Conservation (phyloP, 2,888 invertebrate species). For the Oscheius myriophilus region DNA sequence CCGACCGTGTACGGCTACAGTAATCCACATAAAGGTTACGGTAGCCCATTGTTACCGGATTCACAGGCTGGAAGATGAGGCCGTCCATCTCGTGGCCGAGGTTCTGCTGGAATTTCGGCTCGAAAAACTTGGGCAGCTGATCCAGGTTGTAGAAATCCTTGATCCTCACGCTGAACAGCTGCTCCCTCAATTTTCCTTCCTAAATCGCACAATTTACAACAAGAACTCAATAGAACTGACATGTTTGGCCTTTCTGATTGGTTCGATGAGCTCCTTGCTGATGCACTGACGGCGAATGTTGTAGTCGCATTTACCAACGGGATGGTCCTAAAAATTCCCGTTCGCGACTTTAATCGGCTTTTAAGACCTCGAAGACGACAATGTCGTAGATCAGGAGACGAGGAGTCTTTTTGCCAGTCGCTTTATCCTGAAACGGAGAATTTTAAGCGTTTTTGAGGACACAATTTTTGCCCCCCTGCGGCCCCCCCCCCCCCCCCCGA, state of each 20-base stretch:
- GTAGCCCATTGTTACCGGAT: constrained; percentile 76
- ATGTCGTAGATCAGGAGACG: constrained; percentile 95
- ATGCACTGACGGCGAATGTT: constrained; percentile 83
- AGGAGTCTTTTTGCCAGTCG: constrained; percentile 76
- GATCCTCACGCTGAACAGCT: constrained; percentile 77
- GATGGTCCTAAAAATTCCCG: constrained; percentile 74
- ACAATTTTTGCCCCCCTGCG: background rate
- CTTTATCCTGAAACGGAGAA: background rate
- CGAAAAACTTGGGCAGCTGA: constrained; percentile 55
- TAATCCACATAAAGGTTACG: background rate
- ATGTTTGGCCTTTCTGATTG: constrained; percentile 81
- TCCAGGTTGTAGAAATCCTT: constrained; percentile 78
- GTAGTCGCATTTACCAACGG: constrained; percentile 83
- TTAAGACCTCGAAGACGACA: constrained; percentile 80
- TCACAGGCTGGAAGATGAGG: constrained; percentile 93
- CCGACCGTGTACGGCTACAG: constrained; percentile 85
- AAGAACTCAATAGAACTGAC: constrained; percentile 80
- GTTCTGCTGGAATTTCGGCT: constrained; percentile 84
- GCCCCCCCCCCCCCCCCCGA: too few species aligned
- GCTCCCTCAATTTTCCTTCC: constrained; percentile 32
- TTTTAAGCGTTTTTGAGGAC: background rate
- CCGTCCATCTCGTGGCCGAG: constrained; percentile 96
- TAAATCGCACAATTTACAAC: constrained; percentile 40
- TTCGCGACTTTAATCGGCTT: background rate
- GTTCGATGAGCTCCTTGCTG: constrained; percentile 75